Evolutionary conservation across 2,797 vertebrate genomes (phyloP).

Genomic region (Botia kubotai): DNA sequence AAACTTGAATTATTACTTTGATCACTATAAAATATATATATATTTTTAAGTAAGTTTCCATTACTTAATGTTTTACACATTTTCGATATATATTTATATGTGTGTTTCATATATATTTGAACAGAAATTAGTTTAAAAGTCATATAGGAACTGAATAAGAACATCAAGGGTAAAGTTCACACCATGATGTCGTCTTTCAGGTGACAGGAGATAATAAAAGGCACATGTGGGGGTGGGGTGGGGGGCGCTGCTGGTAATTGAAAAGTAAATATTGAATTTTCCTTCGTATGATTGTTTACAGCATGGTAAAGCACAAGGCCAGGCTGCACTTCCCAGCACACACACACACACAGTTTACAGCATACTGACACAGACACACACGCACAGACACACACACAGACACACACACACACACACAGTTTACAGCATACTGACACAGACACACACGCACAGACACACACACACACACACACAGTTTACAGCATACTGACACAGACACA

Average conservation of each 20-base stretch:
- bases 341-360: background rate
- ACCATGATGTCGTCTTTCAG: background rate
- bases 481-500: background rate
- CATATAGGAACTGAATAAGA: background rate
- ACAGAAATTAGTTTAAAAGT: no score
- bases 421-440: background rate
- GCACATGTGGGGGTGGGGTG: conserved; percentile 5
- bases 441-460: conserved; percentile 19
- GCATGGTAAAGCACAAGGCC: conserved; percentile 54
- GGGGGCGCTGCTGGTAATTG: conserved; percentile 47
- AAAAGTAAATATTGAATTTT: conserved; percentile 77
- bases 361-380: background rate
- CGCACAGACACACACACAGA: conserved; percentile 1
- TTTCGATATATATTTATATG: no score
- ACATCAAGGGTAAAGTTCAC: background rate
- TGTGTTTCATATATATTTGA: no score
- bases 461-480: background rate
- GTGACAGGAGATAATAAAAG: conserved; percentile 25
- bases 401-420: background rate
- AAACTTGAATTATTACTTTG: no score
- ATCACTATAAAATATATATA: no score
- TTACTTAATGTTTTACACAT: no score
- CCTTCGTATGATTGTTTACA: conserved; percentile 56
- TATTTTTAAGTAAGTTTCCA: no score
- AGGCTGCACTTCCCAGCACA: conserved; percentile 25